Base-by-base conservation (phyloP, 2,113 vertebrate species). In the Trichomycterus rosablanca region DNA sequence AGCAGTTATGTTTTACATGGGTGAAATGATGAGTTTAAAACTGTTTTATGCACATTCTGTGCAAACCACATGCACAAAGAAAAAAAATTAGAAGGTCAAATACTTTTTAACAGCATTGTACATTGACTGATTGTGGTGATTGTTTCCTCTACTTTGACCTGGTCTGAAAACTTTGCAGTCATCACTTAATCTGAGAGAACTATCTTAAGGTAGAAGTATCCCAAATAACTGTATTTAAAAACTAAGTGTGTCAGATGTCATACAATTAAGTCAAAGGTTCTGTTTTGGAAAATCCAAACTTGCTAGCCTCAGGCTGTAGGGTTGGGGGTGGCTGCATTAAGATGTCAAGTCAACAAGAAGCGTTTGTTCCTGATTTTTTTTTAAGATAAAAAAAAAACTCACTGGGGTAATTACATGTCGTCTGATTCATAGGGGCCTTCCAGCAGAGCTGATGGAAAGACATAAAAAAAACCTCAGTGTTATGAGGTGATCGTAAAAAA, bases 401-500 rank as follows among this genome's bases (percentile, higher is more conserved):
- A 59, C 59, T 23, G 42, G n/a, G 42, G 77, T 80, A 80, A 80
- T 82, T 84, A 75, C 84, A 78, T 78, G 73, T 80, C 59, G 74
- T 74, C 11, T 60, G 39, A 76, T 77, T 79, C 80, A 78, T 75
- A 70, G 80, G 78, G 82, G 76, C 73, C 83, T 83, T 84, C 84
- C 83, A 79, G 80, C 82, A 76, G 85, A 80, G 85, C 80, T 70
- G 77, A 85, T 86, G 84, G 85, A 81, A 84, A 81, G 77, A 83
- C 82, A 86, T 86, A 83, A 88, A 86, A 84, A 75, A 76, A 77
- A n/a, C n/a, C 78, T 82, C 39, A 48, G n/a, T 73, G 61, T 80
- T 86, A 81, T 60, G 64, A 84, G 76, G 71, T 77, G 78, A 83
- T 87, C 77, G 73, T 84, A 86, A 87, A 74, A 40, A 85, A 79